phyloP scores from a whole-genome alignment of 1,140 invertebrate genomes.

The Zaprionus ornatus region DNA sequence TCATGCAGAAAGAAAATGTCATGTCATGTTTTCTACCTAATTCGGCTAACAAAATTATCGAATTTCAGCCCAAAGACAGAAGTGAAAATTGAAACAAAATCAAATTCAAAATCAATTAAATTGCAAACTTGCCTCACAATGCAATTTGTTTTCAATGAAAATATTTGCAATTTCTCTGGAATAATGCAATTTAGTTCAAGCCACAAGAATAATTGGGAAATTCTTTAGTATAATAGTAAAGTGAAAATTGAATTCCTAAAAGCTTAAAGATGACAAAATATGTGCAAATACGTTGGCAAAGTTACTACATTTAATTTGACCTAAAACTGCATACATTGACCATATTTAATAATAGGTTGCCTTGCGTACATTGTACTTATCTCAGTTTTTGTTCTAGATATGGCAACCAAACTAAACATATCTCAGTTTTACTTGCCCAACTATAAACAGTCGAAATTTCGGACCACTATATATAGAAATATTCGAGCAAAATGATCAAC shows the following conservation, averaged over 20 bases:
- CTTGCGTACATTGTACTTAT: no score
- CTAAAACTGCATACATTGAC: not conserved
- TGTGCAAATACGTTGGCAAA: not conserved
- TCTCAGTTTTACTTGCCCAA: no score
- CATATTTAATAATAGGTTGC: not conserved
- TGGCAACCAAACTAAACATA: no score
- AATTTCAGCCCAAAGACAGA: not conserved
- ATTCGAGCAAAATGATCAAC: no score
- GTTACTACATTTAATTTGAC: not conserved
- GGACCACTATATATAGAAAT: no score
- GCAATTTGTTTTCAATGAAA: not conserved
- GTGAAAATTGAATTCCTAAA: not conserved
- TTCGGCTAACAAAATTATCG: slow-evolving; percentile 4
- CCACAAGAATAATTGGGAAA: not conserved
- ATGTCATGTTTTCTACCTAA: slow-evolving; percentile 1
- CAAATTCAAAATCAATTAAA: not conserved
- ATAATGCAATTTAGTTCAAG: not conserved
- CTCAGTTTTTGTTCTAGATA: no score
- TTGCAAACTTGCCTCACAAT: not conserved
- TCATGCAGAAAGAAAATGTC: not conserved
- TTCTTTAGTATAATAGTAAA: not conserved
- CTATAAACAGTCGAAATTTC: no score
- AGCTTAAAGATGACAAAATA: not conserved
- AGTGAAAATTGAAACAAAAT: not conserved
- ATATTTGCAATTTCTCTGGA: not conserved